phyloP scores from a whole-genome alignment of 2,888 invertebrate genomes.

The Xylota sylvarum region DNA sequence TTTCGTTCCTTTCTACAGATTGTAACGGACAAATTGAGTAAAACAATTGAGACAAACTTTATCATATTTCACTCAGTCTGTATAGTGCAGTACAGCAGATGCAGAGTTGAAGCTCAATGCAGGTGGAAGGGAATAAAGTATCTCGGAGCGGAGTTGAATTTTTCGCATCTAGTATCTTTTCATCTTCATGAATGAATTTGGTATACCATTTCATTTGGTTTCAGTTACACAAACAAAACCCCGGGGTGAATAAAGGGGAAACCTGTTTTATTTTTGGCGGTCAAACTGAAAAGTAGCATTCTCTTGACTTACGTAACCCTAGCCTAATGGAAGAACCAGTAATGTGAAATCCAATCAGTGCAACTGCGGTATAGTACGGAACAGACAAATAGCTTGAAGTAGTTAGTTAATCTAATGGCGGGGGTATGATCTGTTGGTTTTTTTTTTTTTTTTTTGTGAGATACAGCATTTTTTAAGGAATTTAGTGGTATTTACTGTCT shows the following conservation, averaged over 20 bases:
- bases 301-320: constrained; percentile 35
- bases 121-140: constrained; percentile 24
- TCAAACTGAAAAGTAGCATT: constrained; percentile 33
- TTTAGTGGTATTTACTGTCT: too few relatives aligned
- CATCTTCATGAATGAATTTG: constrained; percentile 42
- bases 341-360: constrained; percentile 12
- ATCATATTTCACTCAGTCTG: neutral
- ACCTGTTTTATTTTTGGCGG: constrained; percentile 36
- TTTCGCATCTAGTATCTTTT: constrained; percentile 14
- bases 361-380: neutral
- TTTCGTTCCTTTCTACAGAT: neutral
- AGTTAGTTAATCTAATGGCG: too few relatives aligned
- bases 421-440: too few relatives aligned
- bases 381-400: neutral
- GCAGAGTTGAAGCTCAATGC: neutral
- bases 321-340: constrained; percentile 2
- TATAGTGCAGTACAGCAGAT: neutral
- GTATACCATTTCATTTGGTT: constrained; percentile 17
- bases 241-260: constrained; percentile 15
- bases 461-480: too few relatives aligned
- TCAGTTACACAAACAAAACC: constrained; percentile 13
- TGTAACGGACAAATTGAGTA: constrained; percentile 14
- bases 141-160: constrained; percentile 16
- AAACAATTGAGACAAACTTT: neutral
- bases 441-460: too few relatives aligned